Conservation (phyloP, 2,113 vertebrate genomes). For the Silurus asotus region DNA sequence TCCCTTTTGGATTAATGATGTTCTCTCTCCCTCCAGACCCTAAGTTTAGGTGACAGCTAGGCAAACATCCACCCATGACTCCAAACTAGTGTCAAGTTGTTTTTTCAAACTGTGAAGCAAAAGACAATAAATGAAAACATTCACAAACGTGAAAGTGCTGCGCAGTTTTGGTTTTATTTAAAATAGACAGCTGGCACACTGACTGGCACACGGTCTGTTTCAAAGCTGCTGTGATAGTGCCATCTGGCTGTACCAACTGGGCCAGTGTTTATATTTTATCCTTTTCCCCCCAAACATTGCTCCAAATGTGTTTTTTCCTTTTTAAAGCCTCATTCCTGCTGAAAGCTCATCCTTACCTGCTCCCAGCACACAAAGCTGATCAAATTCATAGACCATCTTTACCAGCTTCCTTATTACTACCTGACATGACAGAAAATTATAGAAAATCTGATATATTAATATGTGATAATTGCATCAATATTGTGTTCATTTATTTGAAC, state of each 20-base stretch:
- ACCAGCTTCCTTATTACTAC: not conserved
- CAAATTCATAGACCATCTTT: not conserved
- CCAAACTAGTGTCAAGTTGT: not conserved
- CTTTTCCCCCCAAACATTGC: not conserved
- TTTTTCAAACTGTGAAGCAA: not conserved
- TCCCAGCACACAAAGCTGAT: too few relatives aligned
- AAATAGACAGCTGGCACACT: not conserved
- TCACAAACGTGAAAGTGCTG: not conserved
- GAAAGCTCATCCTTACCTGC: not conserved
- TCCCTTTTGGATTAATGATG: too few relatives aligned
- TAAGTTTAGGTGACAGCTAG: not conserved
- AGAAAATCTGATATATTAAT: not conserved
- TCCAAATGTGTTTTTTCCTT: not conserved
- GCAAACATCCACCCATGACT: not conserved
- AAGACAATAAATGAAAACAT: not conserved
- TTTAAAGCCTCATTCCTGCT: not conserved
- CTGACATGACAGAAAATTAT: not conserved
- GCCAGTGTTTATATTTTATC: not conserved
- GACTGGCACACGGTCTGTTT: not conserved
- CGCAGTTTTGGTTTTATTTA: not conserved
- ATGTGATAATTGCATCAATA: not conserved
- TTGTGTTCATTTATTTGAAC: not conserved
- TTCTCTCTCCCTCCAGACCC: too few relatives aligned
- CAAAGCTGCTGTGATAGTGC: not conserved
- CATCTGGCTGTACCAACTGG: slow-evolving; percentile 6